Percentiles rank a stretch among this genome's conserved stretches.
These are phyloP conservation scores for Hydriomena furcata DNA, from an alignment of 2,888 invertebrate species.

Conservation along the genomic window DNA sequence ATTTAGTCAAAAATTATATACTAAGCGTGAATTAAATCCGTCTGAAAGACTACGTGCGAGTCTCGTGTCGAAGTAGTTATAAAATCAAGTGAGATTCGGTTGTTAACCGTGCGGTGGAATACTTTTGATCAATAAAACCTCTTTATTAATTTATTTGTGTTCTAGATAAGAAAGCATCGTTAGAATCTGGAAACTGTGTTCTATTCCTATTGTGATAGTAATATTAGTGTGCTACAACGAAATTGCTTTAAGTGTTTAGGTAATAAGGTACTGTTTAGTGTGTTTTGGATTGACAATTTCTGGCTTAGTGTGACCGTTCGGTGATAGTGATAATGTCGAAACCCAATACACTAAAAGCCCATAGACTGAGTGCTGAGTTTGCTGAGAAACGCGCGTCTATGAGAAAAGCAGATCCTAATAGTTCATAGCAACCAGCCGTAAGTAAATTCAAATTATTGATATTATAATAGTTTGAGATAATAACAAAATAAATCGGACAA, in stretches of 20 bases:
- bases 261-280: conserved; percentile 33
- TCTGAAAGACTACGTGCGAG: conserved; percentile 48
- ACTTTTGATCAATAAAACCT: conserved; percentile 76
- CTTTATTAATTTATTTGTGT: conserved; percentile 79
- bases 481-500: no score
- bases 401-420: conserved; percentile 72
- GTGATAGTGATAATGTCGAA: conserved; percentile 71
- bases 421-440: conserved; percentile 80
- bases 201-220: conserved; percentile 55
- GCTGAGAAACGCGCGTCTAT: conserved; percentile 72
- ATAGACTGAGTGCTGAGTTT: conserved; percentile 78
- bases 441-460: conserved; percentile 43
- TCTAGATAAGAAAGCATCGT: conserved; percentile 60
- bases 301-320: conserved; percentile 40
- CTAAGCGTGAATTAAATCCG: conserved; percentile 71
- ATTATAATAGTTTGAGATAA: conserved; percentile 11
- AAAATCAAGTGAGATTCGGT: conserved; percentile 21
- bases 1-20: conserved; percentile 63
- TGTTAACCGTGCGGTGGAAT: conserved; percentile 37
- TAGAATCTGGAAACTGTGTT: conserved; percentile 53
- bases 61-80: conserved; percentile 13
- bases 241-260: conserved; percentile 52
- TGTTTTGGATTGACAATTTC: conserved; percentile 37
- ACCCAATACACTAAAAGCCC: conserved; percentile 75
- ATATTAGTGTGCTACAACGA: conserved; percentile 58